Evolutionary conservation across 2,113 vertebrate species (phyloP).

Genomic region (Sporophila hypoxantha): DNA sequence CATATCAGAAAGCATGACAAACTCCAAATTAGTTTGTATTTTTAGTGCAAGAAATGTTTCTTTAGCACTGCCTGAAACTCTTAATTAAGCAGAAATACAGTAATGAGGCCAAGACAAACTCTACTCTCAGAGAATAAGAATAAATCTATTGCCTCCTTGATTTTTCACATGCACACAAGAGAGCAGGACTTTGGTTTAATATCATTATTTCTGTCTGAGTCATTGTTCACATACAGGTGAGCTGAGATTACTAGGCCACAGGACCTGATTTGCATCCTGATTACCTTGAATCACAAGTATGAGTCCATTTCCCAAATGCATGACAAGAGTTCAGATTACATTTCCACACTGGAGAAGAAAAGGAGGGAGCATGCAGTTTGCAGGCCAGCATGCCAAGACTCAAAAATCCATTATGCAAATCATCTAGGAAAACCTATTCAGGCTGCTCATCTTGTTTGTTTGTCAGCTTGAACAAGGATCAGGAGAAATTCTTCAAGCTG

Average conservation of each 20-base stretch:
- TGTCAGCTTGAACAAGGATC: neutral
- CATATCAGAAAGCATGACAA: neutral
- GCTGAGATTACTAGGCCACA: neutral
- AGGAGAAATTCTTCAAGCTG: neutral
- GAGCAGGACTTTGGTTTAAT: neutral
- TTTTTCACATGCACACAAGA: neutral
- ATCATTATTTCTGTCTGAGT: constrained; percentile 6
- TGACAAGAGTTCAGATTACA: neutral
- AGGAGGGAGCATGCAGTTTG: neutral
- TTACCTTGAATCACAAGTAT: neutral
- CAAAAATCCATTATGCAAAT: neutral
- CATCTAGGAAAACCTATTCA: neutral
- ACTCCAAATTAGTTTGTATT: neutral
- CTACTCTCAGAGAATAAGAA: neutral
- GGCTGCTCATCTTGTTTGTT: neutral
- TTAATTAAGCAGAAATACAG: neutral
- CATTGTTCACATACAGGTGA: neutral
- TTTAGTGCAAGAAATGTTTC: neutral
- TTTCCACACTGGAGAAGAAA: neutral
- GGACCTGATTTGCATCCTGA: neutral
- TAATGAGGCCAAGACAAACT: neutral
- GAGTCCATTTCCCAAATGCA: neutral
- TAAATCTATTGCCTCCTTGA: neutral
- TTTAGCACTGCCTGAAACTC: neutral
- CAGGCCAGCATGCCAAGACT: neutral